These are phyloP conservation scores for Dicycla oo DNA, from an alignment of 2,888 invertebrate genomes.

Conservation along the genomic window DNA sequence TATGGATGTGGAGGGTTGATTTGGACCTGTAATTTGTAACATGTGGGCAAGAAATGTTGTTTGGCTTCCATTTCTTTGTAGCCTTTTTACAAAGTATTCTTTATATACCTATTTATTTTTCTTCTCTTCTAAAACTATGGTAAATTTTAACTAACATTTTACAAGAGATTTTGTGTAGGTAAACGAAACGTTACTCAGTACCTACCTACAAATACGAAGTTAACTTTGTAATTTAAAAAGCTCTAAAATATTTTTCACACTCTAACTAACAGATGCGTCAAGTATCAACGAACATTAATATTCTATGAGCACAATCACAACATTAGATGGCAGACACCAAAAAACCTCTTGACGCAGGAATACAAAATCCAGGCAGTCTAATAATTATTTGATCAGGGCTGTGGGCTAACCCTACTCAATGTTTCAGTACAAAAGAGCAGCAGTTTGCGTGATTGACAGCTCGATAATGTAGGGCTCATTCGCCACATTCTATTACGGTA, in stretches of 20 bases:
- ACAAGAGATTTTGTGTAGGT: neutral
- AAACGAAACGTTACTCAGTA: neutral
- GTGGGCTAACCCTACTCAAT: constrained; percentile 63
- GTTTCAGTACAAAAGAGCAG: constrained; percentile 62
- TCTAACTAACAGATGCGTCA: constrained; percentile 5
- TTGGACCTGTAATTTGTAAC: constrained; percentile 8
- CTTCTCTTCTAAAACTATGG: neutral
- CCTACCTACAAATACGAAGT: neutral
- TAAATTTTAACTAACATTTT: neutral
- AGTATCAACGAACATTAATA: constrained; percentile 29
- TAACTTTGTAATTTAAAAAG: constrained; percentile 26
- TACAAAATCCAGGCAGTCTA: constrained; percentile 46
- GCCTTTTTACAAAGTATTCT: neutral
- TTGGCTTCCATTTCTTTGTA: neutral
- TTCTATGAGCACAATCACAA: constrained; percentile 42
- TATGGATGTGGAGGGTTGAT: neutral
- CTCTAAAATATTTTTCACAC: constrained; percentile 10
- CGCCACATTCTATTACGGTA: constrained; percentile 27
- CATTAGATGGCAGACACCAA: constrained; percentile 5
- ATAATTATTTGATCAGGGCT: constrained; percentile 64
- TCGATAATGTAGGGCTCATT: constrained; percentile 58
- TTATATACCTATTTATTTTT: neutral
- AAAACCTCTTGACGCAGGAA: constrained; percentile 36
- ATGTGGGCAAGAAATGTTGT: neutral
- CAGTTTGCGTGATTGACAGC: constrained; percentile 62